A percentile compares a stretch with the other conserved stretches of the same genome.
phyloP scores from a whole-genome alignment of 2,888 invertebrate genomes.

The Cenopis cana region DNA sequence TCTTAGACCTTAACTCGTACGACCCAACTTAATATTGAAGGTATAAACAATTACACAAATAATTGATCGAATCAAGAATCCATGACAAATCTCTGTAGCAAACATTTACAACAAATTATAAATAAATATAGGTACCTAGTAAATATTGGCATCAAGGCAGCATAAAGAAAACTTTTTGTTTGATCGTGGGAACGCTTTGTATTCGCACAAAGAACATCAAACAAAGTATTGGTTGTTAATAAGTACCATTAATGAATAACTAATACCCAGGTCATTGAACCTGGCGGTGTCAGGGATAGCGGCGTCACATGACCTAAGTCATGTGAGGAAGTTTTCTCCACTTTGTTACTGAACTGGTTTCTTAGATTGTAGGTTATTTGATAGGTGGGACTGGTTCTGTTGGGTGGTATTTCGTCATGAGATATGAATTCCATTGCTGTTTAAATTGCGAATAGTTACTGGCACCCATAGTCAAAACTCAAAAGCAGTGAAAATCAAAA shows the following conservation, averaged over 20 bases:
- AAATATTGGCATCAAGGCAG: background rate
- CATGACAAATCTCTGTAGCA: too few species aligned
- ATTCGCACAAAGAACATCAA: slow-evolving; percentile 14
- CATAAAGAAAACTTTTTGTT: slow-evolving; percentile 9
- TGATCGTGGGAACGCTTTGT: slow-evolving; percentile 4
- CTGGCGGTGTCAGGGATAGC: slow-evolving; percentile 28
- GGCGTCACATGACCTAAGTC: slow-evolving; percentile 1
- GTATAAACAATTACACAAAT: too few species aligned
- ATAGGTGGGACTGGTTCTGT: background rate
- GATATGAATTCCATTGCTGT: background rate
- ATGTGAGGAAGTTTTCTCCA: background rate
- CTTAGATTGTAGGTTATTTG: background rate
- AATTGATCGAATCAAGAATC: too few species aligned
- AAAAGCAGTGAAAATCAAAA: too few species aligned
- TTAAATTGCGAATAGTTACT: too few species aligned
- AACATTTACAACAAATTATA: too few species aligned
- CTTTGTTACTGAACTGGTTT: background rate
- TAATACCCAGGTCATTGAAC: slow-evolving; percentile 27
- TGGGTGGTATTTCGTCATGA: background rate
- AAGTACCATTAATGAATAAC: slow-evolving; percentile 7
- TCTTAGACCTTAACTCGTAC: too few species aligned
- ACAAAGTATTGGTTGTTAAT: background rate
- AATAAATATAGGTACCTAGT: background rate
- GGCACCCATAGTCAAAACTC: too few species aligned
- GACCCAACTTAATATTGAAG: too few species aligned